phyloP scores from a whole-genome alignment of 2,797 vertebrate species.

The Macropodus opercularis region DNA sequence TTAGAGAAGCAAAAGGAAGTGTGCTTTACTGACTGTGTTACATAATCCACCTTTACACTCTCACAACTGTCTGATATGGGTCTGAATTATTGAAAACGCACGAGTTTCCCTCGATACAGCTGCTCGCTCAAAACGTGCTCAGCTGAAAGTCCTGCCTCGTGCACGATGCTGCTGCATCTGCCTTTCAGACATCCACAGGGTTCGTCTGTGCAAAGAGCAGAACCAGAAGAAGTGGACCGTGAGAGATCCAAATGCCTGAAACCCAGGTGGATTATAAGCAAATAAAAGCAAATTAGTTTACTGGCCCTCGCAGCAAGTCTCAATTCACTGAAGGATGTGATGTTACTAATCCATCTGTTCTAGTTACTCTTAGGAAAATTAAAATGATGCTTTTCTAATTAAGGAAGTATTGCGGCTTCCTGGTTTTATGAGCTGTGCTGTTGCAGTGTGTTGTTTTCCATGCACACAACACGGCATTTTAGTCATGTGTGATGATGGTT shows the following conservation, averaged over 20 bases:
- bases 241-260: not conserved
- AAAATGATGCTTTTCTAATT: conserved; percentile 1
- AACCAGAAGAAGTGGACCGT: not conserved
- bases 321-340: not conserved
- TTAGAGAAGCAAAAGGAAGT: too few relatives aligned
- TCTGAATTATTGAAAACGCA: conserved; percentile 46
- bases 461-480: too few relatives aligned
- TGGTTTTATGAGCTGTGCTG: not conserved
- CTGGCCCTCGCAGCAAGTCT: not conserved
- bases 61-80: conserved; percentile 7
- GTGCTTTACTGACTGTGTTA: not conserved
- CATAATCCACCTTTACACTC: conserved; percentile 13
- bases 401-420: not conserved
- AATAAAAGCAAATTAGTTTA: conserved; percentile 1
- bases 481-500: too few relatives aligned
- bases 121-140: not conserved
- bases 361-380: not conserved
- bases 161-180: not conserved
- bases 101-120: conserved; percentile 19
- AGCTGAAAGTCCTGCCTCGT: not conserved
- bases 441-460: not conserved
- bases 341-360: conserved; percentile 1
- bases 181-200: not conserved
- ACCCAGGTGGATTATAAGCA: conserved; percentile 7
- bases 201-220: not conserved